Conservation (phyloP, 2,888 invertebrate genomes). For the Brachyptera risi region DNA sequence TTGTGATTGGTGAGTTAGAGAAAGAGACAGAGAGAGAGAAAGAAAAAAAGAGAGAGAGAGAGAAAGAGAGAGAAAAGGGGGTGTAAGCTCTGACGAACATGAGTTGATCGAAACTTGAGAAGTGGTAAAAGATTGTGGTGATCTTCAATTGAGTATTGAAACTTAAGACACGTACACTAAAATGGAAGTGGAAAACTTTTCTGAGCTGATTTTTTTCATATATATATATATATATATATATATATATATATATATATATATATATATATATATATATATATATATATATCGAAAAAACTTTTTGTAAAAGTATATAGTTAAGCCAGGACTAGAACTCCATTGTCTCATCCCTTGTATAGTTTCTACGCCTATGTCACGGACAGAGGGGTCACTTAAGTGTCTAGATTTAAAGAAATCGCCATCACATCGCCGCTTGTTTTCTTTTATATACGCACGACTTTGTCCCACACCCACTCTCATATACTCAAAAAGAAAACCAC, state of each 20-base stretch:
- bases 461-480: not conserved
- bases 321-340: not conserved
- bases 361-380: slow-evolving; percentile 3
- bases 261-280: too few species aligned
- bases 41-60: too few species aligned
- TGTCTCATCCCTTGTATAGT: not conserved
- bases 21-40: too few species aligned
- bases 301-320: not conserved
- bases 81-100: too few species aligned
- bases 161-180: slow-evolving; percentile 5
- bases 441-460: not conserved
- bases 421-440: not conserved
- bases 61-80: too few species aligned
- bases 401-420: not conserved
- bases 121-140: not conserved
- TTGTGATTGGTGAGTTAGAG: too few species aligned
- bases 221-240: too few species aligned
- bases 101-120: too few species aligned
- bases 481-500: not conserved
- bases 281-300: not conserved
- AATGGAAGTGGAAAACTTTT: not conserved
- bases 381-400: slow-evolving; percentile 7
- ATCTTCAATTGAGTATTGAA: not conserved
- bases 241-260: too few species aligned
- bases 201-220: not conserved